phyloP scores from a whole-genome alignment of 37 sponge, comb jelly and placozoan genomes.

The Corticium candelabrum region DNA sequence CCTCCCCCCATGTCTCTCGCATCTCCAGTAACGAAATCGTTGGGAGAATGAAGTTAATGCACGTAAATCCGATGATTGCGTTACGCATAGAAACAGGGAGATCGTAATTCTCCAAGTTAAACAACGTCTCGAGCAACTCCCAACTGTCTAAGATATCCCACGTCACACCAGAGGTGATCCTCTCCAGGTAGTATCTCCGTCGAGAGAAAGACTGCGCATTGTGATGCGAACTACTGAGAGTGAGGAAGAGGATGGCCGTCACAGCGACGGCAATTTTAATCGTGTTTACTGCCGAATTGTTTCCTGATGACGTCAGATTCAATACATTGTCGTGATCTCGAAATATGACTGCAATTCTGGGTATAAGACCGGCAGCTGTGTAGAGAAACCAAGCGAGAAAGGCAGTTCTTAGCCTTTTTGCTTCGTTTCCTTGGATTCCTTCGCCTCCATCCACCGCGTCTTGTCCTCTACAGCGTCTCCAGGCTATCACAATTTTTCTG shows the following conservation, averaged over 20 bases:
- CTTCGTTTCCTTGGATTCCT: background rate
- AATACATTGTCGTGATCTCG: background rate
- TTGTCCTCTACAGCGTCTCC: background rate
- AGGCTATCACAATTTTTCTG: background rate
- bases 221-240: background rate
- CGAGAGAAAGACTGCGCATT: background rate
- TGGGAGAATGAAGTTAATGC: background rate
- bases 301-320: too few species aligned
- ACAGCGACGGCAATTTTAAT: background rate
- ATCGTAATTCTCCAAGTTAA: background rate
- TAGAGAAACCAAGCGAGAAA: background rate
- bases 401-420: background rate
- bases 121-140: background rate
- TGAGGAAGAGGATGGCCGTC: background rate
- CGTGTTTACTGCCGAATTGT: background rate
- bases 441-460: background rate
- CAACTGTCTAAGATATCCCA: background rate
- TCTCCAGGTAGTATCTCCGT: background rate
- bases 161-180: background rate
- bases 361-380: background rate
- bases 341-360: background rate
- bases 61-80: background rate
- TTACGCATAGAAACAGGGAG: background rate
- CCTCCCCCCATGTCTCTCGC: background rate
- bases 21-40: background rate